Percentiles rank a stretch among this genome's conserved stretches.
Conservation (phyloP, 2,113 vertebrate species). For the Misgurnus anguillicaudatus region DNA sequence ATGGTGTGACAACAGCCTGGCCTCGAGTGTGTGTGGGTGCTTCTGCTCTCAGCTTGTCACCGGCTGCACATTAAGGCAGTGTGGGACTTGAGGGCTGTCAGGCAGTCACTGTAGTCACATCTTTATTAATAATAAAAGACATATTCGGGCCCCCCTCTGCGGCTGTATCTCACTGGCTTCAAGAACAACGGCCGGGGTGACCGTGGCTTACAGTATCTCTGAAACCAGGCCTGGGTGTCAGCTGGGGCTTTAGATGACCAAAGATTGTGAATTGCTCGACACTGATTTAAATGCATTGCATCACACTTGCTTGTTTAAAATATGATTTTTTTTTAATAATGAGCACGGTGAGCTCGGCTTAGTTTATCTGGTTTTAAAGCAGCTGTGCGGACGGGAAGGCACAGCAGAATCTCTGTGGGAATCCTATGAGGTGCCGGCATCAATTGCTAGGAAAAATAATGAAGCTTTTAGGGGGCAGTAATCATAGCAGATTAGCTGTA, state of each 20-base stretch:
- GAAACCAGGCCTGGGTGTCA: not conserved
- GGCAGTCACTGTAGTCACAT: conserved; percentile 56
- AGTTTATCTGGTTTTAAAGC: conserved; percentile 43
- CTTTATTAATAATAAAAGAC: conserved; percentile 68
- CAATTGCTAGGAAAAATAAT: conserved; percentile 63
- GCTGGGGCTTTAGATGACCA: not conserved
- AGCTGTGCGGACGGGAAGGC: conserved; percentile 34
- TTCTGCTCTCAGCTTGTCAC: conserved; percentile 54
- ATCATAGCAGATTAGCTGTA: conserved; percentile 66
- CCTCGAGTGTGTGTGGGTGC: conserved; percentile 46
- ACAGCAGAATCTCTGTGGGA: conserved; percentile 23
- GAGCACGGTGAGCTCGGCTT: conserved; percentile 31
- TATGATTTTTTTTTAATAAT: not conserved
- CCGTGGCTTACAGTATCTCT: not conserved
- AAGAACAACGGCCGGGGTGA: conserved; percentile 11
- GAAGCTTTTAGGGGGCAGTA: conserved; percentile 60
- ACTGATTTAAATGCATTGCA: not conserved
- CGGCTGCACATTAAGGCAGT: conserved; percentile 63
- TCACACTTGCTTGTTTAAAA: not conserved
- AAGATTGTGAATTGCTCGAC: too few relatives aligned
- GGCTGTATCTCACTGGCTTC: conserved; percentile 55
- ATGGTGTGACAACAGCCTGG: conserved; percentile 60
- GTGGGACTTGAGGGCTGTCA: conserved; percentile 54
- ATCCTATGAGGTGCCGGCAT: conserved; percentile 44
- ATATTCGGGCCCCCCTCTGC: conserved; percentile 33